phyloP scores from a whole-genome alignment of 2,113 vertebrate genomes.

The Brachyistius frenatus region DNA sequence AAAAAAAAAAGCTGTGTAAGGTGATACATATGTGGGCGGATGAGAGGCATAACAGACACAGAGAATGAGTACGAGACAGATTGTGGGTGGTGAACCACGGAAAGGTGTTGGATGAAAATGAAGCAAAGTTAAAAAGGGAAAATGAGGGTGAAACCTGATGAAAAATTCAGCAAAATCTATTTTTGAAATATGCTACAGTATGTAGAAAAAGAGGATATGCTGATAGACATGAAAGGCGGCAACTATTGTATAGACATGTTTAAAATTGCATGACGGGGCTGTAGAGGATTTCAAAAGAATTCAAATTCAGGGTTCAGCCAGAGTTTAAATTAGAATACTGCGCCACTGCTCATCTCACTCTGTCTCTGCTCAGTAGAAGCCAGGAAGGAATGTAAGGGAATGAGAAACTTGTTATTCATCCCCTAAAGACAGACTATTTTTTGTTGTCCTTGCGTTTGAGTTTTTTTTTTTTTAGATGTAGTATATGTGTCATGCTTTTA shows the following conservation, averaged over 20 bases:
- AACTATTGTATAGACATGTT: slow-evolving; percentile 74
- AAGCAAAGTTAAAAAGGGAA: slow-evolving; percentile 35
- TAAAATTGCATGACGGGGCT: slow-evolving; percentile 78
- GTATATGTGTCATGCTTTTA: neutral
- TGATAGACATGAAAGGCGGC: slow-evolving; percentile 73
- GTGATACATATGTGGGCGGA: slow-evolving; percentile 27
- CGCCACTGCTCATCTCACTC: slow-evolving; percentile 49
- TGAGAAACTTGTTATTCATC: neutral
- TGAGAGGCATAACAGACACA: neutral
- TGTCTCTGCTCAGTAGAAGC: slow-evolving; percentile 23
- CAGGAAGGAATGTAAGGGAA: slow-evolving; percentile 25
- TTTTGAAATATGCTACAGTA: slow-evolving; percentile 61
- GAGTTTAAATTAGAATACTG: slow-evolving; percentile 80
- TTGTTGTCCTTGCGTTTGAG: slow-evolving; percentile 1
- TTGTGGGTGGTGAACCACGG: slow-evolving; percentile 4
- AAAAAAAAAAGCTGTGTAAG: neutral
- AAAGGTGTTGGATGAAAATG: slow-evolving; percentile 26
- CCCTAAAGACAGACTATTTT: neutral
- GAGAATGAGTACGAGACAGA: slow-evolving; percentile 11
- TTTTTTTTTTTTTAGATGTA: neutral
- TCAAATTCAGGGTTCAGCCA: slow-evolving; percentile 80
- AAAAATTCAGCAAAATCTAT: slow-evolving; percentile 69
- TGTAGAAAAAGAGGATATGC: slow-evolving; percentile 52
- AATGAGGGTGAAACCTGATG: slow-evolving; percentile 30
- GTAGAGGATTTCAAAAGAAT: slow-evolving; percentile 82